phyloP scores from a whole-genome alignment of 2,888 invertebrate genomes.

The Athrips mouffetella region DNA sequence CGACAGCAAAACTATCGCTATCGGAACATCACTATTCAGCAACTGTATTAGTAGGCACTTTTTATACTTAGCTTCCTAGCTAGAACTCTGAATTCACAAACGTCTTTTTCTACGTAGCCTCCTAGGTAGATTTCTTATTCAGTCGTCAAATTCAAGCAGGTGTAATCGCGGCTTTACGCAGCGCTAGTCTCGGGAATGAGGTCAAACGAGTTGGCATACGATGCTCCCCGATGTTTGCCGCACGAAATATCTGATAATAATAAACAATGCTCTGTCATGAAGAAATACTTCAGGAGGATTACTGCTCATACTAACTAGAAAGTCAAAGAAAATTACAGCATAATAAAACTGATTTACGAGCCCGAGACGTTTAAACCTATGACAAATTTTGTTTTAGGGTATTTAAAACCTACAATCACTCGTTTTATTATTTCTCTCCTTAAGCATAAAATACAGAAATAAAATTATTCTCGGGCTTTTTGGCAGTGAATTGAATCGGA shows the following conservation, averaged over 20 bases:
- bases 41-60: no score
- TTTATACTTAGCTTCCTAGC: no score
- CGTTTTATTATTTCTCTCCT: neutral
- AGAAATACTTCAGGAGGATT: conserved; percentile 17
- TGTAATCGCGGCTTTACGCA: no score
- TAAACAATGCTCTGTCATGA: conserved; percentile 50
- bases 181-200: conserved; percentile 69
- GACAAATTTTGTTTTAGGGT: neutral
- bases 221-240: conserved; percentile 40
- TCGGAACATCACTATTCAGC: no score
- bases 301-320: conserved; percentile 14
- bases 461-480: neutral
- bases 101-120: no score
- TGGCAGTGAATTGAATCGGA: conserved; percentile 7
- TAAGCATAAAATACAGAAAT: neutral
- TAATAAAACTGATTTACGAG: neutral
- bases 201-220: conserved; percentile 72
- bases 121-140: no score
- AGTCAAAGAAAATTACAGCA: conserved; percentile 19
- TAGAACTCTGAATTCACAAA: no score
- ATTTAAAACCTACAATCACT: neutral
- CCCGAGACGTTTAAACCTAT: neutral
- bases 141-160: no score
- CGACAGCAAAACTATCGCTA: no score
- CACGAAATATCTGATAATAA: conserved; percentile 54